Evolutionary conservation across 2,113 vertebrate species (phyloP).

Genomic region (Carassius gibelio): DNA sequence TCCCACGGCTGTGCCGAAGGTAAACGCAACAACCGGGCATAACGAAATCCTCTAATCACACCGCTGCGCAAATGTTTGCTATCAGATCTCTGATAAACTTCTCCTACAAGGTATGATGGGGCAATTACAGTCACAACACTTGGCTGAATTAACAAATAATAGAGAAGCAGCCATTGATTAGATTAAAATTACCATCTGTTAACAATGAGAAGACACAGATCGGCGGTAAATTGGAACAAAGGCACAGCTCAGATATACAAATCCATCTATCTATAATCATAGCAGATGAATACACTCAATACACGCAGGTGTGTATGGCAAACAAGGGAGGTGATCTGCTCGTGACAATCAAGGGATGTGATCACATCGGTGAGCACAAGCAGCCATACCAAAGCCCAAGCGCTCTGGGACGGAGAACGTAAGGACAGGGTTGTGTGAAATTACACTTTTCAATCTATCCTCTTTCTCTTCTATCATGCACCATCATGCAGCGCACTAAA

Average conservation of each 20-base stretch:
- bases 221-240: conserved; percentile 1
- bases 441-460: conserved; percentile 18
- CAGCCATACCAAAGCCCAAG: neutral
- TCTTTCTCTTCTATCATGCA: neutral
- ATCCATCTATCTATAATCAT: conserved; percentile 10
- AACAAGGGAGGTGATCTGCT: neutral
- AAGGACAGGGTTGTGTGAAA: neutral
- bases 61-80: neutral
- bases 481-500: neutral
- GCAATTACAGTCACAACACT: conserved; percentile 32
- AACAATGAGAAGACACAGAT: neutral
- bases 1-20: conserved; percentile 34
- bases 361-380: neutral
- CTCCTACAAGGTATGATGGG: conserved; percentile 36
- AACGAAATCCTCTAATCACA: neutral
- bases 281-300: neutral
- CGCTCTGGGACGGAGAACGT: neutral
- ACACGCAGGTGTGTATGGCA: neutral
- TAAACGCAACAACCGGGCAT: conserved; percentile 29
- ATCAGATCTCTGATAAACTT: conserved; percentile 13
- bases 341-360: conserved; percentile 1
- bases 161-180: conserved; percentile 34
- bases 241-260: neutral
- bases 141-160: conserved; percentile 37
- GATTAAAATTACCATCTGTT: conserved; percentile 41